Evolutionary conservation across 1,140 invertebrate species (phyloP).

Genomic region (Trichonephila clavipes): DNA sequence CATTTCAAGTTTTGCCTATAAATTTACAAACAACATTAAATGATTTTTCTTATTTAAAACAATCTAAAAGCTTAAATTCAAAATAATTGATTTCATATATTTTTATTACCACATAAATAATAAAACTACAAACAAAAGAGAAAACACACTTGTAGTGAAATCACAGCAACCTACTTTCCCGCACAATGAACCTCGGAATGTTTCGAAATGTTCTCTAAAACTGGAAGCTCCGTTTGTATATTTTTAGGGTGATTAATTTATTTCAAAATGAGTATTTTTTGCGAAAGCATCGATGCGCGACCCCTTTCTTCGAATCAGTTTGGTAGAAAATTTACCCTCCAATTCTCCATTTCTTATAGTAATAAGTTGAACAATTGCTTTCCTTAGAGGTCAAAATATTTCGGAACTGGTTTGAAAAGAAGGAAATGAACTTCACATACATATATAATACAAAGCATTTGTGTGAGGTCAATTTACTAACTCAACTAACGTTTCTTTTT

Average conservation of each 20-base stretch:
- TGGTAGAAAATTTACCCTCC: neutral
- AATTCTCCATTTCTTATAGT: neutral
- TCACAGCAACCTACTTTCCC: neutral
- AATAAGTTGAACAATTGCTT: neutral
- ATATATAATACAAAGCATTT: neutral
- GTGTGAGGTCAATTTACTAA: slow-evolving; percentile 3
- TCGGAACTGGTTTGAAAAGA: neutral
- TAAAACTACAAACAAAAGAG: neutral
- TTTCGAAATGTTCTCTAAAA: neutral
- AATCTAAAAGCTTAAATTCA: no score
- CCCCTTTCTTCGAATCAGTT: neutral
- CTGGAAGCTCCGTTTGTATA: neutral
- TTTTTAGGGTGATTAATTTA: neutral
- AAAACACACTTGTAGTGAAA: neutral
- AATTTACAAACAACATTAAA: no score
- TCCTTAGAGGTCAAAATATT: neutral
- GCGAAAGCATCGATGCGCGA: neutral
- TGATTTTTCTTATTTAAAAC: no score
- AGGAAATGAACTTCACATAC: neutral
- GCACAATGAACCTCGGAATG: neutral
- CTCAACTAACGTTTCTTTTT: neutral
- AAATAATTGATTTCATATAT: no score
- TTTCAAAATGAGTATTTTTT: neutral
- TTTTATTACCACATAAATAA: neutral
- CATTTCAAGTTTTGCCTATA: no score